Conservation (phyloP, 1,140 invertebrate genomes). For the Caenorhabditis latens region DNA sequence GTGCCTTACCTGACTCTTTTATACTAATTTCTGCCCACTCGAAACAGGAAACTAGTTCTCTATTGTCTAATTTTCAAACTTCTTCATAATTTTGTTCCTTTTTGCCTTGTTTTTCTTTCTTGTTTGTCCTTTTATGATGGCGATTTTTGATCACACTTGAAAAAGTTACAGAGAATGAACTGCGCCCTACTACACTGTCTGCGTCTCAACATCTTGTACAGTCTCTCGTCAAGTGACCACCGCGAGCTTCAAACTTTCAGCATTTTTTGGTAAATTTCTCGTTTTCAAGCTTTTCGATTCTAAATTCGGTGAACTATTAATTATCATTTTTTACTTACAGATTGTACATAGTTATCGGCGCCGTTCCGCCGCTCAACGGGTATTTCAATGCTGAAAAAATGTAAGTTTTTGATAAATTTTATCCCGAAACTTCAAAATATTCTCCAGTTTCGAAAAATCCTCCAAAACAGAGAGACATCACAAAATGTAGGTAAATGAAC, state of each 20-base stretch:
- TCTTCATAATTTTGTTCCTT: not conserved
- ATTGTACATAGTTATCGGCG: constrained; percentile 35
- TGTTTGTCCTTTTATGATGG: not conserved
- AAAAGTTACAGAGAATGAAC: not conserved
- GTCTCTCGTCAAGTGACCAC: not conserved
- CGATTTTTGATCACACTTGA: not conserved
- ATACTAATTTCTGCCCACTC: not conserved
- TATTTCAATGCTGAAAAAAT: constrained; percentile 12
- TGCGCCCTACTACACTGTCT: not conserved
- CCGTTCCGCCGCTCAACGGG: not conserved
- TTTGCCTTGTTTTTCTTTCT: not conserved
- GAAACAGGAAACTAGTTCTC: constrained; percentile 18
- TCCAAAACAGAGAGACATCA: not conserved
- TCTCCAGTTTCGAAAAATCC: not conserved
- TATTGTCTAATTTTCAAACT: not conserved
- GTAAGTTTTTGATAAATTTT: not conserved
- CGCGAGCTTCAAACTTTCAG: not conserved
- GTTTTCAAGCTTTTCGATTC: not conserved
- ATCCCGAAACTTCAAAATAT: too few species aligned
- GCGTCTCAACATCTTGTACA: not conserved
- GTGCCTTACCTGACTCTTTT: not conserved
- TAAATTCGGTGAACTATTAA: not conserved
- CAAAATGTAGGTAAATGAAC: constrained; percentile 55
- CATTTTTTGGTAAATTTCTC: not conserved
- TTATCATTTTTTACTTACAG: not conserved